A percentile compares a stretch with the other conserved stretches of the same genome.
phyloP scores from a whole-genome alignment of 2,113 vertebrate species.

The Salminus brasiliensis region DNA sequence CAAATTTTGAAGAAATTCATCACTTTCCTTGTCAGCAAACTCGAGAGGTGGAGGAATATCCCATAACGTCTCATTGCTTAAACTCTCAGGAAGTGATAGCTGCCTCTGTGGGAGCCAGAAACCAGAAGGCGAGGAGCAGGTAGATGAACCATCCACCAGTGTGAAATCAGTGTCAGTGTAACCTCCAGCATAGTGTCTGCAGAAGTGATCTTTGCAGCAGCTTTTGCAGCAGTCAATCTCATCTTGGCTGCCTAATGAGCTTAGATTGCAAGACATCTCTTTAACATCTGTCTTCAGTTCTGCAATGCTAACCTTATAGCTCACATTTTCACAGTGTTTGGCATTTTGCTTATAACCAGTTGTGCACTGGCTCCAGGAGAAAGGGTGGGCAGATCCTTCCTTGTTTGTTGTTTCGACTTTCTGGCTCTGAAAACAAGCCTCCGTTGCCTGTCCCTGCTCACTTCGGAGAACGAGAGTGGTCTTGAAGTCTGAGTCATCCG shows the following conservation, averaged over 20 bases:
- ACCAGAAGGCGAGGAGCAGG: constrained; percentile 53
- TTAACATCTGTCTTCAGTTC: constrained; percentile 45
- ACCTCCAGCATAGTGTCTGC: constrained; percentile 31
- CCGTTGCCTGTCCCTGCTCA: constrained; percentile 55
- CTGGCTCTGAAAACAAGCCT: constrained; percentile 39
- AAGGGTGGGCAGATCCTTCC: constrained; percentile 38
- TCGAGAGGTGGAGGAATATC: constrained; percentile 70
- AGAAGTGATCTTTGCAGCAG: constrained; percentile 48
- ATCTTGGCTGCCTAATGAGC: constrained; percentile 55
- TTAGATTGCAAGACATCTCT: constrained; percentile 65
- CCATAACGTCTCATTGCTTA: constrained; percentile 47
- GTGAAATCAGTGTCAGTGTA: constrained; percentile 61
- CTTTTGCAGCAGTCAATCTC: constrained; percentile 66
- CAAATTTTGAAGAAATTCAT: constrained; percentile 60
- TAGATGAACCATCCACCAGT: constrained; percentile 50
- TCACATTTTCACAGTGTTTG: constrained; percentile 49
- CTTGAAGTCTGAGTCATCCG: constrained; percentile 54
- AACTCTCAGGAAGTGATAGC: constrained; percentile 36
- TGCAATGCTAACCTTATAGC: constrained; percentile 67
- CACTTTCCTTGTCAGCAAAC: constrained; percentile 68
- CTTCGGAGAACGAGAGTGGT: constrained; percentile 58
- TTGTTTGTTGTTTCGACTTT: constrained; percentile 37
- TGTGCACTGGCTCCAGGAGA: constrained; percentile 20
- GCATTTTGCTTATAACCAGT: constrained; percentile 15
- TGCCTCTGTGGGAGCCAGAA: constrained; percentile 54